Conservation (phyloP, 2,797 vertebrate genomes). For the Centropyge bicolor region DNA sequence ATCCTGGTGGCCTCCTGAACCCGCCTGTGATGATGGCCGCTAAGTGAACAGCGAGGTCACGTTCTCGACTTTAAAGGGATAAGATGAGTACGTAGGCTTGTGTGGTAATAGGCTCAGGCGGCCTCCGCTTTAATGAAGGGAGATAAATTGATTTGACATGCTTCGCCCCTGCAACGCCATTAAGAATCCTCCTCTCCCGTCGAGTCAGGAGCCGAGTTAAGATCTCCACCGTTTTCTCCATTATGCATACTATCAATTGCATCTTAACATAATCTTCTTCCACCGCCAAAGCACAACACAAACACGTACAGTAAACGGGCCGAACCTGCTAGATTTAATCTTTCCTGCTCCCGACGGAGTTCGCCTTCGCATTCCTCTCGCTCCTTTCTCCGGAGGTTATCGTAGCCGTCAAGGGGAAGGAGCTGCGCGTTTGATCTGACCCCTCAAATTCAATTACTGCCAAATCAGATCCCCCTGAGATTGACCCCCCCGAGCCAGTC, state of each 20-base stretch:
- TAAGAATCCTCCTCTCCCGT: conserved; percentile 34
- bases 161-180: conserved; percentile 49
- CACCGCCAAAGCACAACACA: conserved; percentile 19
- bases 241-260: conserved; percentile 55
- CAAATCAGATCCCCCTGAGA: conserved; percentile 72
- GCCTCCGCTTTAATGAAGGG: conserved; percentile 58
- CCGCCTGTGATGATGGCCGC: conserved; percentile 42
- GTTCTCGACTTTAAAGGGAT: conserved; percentile 53
- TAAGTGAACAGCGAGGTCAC: conserved; percentile 57
- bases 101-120: conserved; percentile 41
- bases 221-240: conserved; percentile 36
- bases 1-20: conserved; percentile 23
- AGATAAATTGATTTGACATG: conserved; percentile 63
- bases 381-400: conserved; percentile 64
- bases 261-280: conserved; percentile 44
- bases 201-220: conserved; percentile 40
- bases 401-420: conserved; percentile 54
- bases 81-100: conserved; percentile 21
- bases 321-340: conserved; percentile 66
- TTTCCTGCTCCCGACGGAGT: conserved; percentile 29
- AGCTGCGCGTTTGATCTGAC: conserved; percentile 71
- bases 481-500: conserved; percentile 52
- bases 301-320: conserved; percentile 54
- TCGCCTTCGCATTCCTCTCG: conserved; percentile 22
- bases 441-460: conserved; percentile 79